Percentiles rank a stretch among this genome's conserved stretches.
Evolutionary conservation across 2,113 vertebrate genomes (phyloP).

Genomic region (Oophaga pumilio): DNA sequence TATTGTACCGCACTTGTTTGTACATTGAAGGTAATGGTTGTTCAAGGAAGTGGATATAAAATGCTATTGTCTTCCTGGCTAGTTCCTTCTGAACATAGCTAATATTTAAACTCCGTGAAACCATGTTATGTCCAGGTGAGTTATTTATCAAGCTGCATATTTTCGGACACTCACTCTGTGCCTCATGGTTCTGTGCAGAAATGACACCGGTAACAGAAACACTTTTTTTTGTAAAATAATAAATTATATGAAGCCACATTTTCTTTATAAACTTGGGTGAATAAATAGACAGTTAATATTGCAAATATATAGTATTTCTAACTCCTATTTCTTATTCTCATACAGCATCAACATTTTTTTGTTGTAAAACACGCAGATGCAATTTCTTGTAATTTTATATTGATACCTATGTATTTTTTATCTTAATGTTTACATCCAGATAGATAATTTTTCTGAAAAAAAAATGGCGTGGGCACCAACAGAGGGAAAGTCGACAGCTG

Average conservation of each 20-base stretch:
- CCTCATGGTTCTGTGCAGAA: neutral
- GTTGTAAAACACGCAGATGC: too few species aligned
- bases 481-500: too few species aligned
- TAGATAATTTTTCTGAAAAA: too few species aligned
- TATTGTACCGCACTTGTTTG: conserved; percentile 39
- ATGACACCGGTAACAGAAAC: neutral
- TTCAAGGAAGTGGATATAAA: conserved; percentile 38
- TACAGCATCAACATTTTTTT: too few species aligned
- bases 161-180: neutral
- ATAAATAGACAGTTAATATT: neutral
- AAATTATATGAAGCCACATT: neutral
- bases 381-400: too few species aligned
- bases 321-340: too few species aligned
- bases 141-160: conserved; percentile 17
- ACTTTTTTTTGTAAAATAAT: neutral
- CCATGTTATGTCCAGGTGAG: conserved; percentile 21
- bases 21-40: conserved; percentile 41
- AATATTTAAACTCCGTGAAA: conserved; percentile 41
- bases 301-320: neutral
- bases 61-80: conserved; percentile 41
- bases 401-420: too few species aligned
- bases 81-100: conserved; percentile 38
- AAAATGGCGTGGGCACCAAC: too few species aligned
- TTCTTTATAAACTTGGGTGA: neutral
- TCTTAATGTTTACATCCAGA: too few species aligned